Evolutionary conservation across 2,888 invertebrate species (phyloP).

Genomic region (Metallyticus violacea): DNA sequence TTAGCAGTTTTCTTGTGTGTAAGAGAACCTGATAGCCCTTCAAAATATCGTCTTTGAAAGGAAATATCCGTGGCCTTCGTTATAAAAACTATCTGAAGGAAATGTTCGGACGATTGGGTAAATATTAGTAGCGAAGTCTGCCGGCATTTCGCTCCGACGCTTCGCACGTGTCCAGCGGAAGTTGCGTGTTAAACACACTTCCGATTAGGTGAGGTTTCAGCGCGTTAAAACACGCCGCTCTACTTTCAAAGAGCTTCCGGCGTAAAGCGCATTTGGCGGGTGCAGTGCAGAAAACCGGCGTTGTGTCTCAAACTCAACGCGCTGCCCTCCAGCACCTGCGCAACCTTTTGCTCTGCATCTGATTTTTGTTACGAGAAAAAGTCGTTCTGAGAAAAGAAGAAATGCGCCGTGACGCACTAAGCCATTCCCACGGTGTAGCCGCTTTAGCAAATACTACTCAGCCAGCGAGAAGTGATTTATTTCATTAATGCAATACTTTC

Average conservation of each 20-base stretch:
- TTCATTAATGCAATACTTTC: not conserved
- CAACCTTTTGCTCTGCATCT: not conserved
- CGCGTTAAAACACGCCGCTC: not conserved
- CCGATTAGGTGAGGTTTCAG: not conserved
- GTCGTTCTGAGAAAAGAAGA: not conserved
- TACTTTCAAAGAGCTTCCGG: not conserved
- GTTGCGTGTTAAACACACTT: not conserved
- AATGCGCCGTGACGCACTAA: not conserved
- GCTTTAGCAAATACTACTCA: not conserved
- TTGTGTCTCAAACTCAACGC: too few relatives aligned
- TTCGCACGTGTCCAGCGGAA: not conserved
- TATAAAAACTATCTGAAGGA: too few relatives aligned
- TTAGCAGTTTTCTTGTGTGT: too few relatives aligned
- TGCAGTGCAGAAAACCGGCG: too few relatives aligned
- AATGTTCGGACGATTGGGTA: too few relatives aligned
- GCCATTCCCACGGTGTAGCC: not conserved
- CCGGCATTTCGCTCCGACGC: not conserved
- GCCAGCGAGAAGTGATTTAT: not conserved
- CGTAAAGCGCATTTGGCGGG: not conserved
- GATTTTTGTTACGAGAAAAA: not conserved
- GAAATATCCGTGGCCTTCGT: too few relatives aligned
- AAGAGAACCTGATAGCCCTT: too few relatives aligned
- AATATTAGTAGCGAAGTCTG: not conserved
- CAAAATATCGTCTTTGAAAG: too few relatives aligned
- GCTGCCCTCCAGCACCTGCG: too few relatives aligned